These are phyloP conservation scores for Abramis brama DNA, from an alignment of 2,113 vertebrate species.

Conservation along the genomic window DNA sequence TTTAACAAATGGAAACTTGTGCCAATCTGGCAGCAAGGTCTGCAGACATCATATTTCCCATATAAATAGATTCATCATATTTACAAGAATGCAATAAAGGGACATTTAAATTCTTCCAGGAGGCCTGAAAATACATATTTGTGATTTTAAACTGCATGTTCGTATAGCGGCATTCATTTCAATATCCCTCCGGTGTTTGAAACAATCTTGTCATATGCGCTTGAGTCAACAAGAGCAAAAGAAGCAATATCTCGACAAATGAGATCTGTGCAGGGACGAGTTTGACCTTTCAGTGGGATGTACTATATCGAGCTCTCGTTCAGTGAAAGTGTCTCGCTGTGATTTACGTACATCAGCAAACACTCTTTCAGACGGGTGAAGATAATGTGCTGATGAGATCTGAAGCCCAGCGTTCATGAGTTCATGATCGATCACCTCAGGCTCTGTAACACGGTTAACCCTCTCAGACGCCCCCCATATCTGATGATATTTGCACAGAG, in stretches of 20 bases:
- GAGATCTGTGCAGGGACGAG: not conserved
- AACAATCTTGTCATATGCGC: constrained; percentile 5
- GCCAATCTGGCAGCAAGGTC: not conserved
- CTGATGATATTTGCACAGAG: not conserved
- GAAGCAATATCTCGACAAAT: constrained; percentile 16
- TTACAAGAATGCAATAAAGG: not conserved
- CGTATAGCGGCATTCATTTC: not conserved
- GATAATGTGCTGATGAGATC: not conserved
- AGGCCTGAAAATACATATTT: not conserved
- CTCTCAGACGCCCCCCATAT: not conserved
- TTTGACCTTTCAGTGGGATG: not conserved
- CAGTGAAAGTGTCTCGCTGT: not conserved
- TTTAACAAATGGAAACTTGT: no score
- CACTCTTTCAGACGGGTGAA: not conserved
- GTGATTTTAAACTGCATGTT: not conserved
- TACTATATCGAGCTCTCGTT: not conserved
- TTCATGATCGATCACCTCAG: not conserved
- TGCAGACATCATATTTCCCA: not conserved
- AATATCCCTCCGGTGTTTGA: not conserved
- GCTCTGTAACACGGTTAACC: not conserved
- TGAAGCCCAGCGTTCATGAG: not conserved
- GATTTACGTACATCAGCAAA: not conserved
- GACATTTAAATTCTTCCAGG: not conserved
- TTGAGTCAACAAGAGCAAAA: constrained; percentile 3
- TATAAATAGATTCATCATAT: not conserved